Percentiles rank a stretch among this genome's conserved stretches.
Evolutionary conservation across 2,888 invertebrate genomes (phyloP).

Genomic region (Hesperia comma): DNA sequence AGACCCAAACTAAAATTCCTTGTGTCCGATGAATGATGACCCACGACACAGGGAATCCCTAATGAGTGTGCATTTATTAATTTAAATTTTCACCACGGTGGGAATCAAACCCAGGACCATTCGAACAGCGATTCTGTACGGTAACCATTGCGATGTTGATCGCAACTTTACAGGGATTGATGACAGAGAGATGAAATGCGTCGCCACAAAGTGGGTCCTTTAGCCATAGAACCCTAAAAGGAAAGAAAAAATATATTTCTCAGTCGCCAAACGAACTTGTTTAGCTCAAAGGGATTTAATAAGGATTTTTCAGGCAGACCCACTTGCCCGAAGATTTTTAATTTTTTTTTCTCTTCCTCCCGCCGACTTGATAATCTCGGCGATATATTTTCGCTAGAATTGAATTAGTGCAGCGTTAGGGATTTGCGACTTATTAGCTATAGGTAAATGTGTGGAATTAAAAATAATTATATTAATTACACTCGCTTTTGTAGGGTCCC

Average conservation of each 20-base stretch:
- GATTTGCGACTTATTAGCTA: slow-evolving; percentile 5
- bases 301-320: slow-evolving; percentile 80
- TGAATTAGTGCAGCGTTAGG: slow-evolving; percentile 29
- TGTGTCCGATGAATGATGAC: too few relatives aligned
- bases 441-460: neutral
- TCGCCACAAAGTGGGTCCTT: slow-evolving; percentile 2
- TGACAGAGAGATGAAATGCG: neutral
- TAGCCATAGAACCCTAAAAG: slow-evolving; percentile 40
- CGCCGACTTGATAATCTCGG: slow-evolving; percentile 29
- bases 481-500: too few relatives aligned
- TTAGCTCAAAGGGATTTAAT: slow-evolving; percentile 80
- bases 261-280: slow-evolving; percentile 80
- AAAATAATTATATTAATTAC: too few relatives aligned
- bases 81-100: too few relatives aligned
- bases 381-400: slow-evolving; percentile 35
- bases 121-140: too few relatives aligned
- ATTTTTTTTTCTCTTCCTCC: slow-evolving; percentile 41
- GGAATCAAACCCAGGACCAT: too few relatives aligned
- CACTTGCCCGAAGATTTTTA: slow-evolving; percentile 71
- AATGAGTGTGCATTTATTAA: too few relatives aligned
- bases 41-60: too few relatives aligned
- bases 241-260: slow-evolving; percentile 45
- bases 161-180: neutral
- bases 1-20: too few relatives aligned
- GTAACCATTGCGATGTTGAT: too few relatives aligned